phyloP scores from a whole-genome alignment of 2,888 invertebrate genomes.

The Mimachlamys varia region DNA sequence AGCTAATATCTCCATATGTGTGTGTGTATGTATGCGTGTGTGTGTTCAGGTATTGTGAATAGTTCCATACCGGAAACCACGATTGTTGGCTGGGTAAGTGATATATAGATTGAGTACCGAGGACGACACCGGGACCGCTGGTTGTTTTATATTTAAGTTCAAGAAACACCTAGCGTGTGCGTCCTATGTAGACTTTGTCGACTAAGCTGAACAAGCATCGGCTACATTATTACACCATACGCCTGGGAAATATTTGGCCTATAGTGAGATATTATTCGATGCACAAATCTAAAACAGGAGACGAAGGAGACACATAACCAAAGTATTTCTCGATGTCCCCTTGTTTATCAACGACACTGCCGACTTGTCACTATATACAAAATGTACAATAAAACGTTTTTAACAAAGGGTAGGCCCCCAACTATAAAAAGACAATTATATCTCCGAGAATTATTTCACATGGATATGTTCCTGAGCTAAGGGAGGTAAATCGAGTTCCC shows the following conservation, averaged over 20 bases:
- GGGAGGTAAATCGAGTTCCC: slow-evolving; percentile 43
- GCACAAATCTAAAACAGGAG: too few species aligned
- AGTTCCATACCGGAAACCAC: too few species aligned
- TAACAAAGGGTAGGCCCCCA: slow-evolving; percentile 35
- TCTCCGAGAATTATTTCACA: slow-evolving; percentile 38
- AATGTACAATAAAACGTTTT: not conserved
- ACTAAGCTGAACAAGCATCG: slow-evolving; percentile 38
- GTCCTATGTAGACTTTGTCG: slow-evolving; percentile 29
- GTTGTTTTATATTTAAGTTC: slow-evolving; percentile 28
- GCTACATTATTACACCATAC: not conserved
- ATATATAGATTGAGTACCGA: not conserved
- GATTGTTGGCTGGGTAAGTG: not conserved
- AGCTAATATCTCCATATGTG: too few species aligned
- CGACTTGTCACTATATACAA: too few species aligned
- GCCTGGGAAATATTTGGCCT: slow-evolving; percentile 42
- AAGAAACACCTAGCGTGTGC: slow-evolving; percentile 29
- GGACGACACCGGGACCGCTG: not conserved
- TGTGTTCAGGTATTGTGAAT: too few species aligned
- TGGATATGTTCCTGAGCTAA: slow-evolving; percentile 37
- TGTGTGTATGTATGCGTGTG: too few species aligned
- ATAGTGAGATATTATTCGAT: too few species aligned
- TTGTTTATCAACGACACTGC: too few species aligned
- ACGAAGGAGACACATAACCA: too few species aligned
- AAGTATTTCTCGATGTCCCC: too few species aligned
- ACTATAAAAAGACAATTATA: slow-evolving; percentile 32